Conservation (phyloP, 2,797 vertebrate genomes). For the Ispidina picta region DNA sequence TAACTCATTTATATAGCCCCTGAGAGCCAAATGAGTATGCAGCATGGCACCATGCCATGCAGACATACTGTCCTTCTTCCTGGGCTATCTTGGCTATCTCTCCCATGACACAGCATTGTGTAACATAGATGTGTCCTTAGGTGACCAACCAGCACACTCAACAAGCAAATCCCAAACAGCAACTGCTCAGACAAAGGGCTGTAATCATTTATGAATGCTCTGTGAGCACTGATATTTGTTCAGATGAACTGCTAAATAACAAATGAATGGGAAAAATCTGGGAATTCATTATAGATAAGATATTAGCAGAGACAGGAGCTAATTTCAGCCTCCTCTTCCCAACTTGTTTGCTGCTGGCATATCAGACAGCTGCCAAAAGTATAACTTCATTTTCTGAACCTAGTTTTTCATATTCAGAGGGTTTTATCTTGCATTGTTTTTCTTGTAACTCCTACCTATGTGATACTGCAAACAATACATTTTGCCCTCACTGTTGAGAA, state of each 20-base stretch:
- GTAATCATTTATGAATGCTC: background rate
- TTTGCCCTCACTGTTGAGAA: background rate
- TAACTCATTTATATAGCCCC: conserved; percentile 30
- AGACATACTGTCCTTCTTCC: conserved; percentile 47
- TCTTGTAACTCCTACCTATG: background rate
- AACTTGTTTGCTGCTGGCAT: background rate
- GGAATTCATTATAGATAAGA: background rate
- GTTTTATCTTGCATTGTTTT: background rate
- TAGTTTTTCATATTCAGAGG: background rate
- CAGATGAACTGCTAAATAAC: background rate
- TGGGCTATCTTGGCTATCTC: conserved; percentile 25
- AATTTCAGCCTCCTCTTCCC: background rate
- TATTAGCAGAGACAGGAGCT: background rate
- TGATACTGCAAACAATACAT: rapidly evolving
- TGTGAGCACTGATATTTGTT: background rate
- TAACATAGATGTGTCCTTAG: conserved; percentile 18
- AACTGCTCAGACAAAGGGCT: background rate
- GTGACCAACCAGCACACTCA: background rate
- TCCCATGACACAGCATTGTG: conserved; percentile 10
- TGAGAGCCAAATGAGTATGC: background rate
- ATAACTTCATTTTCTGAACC: background rate
- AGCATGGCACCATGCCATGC: background rate
- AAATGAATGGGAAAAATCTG: background rate
- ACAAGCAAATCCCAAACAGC: background rate
- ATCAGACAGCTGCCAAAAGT: background rate